phyloP scores from a whole-genome alignment of 2,797 vertebrate genomes.

The Danio choprae region DNA sequence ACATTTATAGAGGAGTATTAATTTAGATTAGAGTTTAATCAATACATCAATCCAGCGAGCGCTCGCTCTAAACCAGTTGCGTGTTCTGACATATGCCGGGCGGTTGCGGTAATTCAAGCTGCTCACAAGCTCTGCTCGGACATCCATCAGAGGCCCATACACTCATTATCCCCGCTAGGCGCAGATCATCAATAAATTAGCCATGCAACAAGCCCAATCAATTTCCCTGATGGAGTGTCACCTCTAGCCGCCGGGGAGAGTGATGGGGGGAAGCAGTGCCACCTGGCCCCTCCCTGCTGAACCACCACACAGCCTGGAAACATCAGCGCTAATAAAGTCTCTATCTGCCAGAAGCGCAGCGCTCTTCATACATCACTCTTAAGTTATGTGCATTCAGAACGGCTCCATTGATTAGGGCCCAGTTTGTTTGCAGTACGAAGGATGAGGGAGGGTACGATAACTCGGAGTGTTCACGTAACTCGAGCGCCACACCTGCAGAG shows the following conservation, averaged over 20 bases:
- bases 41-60: constrained; percentile 44
- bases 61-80: constrained; percentile 44
- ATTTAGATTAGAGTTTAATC: constrained; percentile 58
- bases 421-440: constrained; percentile 38
- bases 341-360: constrained; percentile 54
- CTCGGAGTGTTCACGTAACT: constrained; percentile 34
- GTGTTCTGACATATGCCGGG: constrained; percentile 46
- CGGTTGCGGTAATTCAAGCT: constrained; percentile 48
- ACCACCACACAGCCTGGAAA: constrained; percentile 11
- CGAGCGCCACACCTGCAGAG: constrained; percentile 45
- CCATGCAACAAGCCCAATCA: constrained; percentile 77
- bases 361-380: constrained; percentile 53
- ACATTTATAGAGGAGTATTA: constrained; percentile 50
- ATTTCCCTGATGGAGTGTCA: constrained; percentile 80
- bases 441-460: constrained; percentile 22
- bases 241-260: constrained; percentile 74
- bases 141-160: constrained; percentile 74
- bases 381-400: constrained; percentile 57
- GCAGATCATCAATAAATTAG: constrained; percentile 81
- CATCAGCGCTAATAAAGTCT: constrained; percentile 59
- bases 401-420: constrained; percentile 52
- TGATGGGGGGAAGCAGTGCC: constrained; percentile 55
- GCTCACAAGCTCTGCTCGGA: constrained; percentile 44
- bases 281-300: constrained; percentile 55
- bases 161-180: constrained; percentile 75